These are phyloP conservation scores for Euwallacea fornicatus DNA, from an alignment of 1,140 invertebrate genomes.

Conservation along the genomic window DNA sequence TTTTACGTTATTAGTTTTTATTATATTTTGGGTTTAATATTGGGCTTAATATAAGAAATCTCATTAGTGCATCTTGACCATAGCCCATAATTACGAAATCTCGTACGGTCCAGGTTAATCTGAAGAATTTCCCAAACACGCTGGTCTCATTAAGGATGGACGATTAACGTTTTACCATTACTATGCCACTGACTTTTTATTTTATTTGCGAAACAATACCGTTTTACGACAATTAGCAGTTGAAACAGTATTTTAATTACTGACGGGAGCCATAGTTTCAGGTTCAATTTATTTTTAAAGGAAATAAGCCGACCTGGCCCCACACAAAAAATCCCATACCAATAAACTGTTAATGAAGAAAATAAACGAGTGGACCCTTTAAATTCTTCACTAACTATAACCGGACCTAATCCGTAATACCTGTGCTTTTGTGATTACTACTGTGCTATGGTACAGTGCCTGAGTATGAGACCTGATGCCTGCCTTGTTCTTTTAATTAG, in stretches of 20 bases:
- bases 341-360: conserved; percentile 43
- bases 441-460: not conserved
- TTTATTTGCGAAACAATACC: conserved; percentile 26
- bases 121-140: not conserved
- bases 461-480: not conserved
- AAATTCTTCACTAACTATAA: conserved; percentile 46
- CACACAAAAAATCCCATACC: conserved; percentile 34
- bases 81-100: no score
- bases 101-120: not conserved
- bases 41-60: no score
- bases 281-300: conserved; percentile 32
- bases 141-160: conserved; percentile 4
- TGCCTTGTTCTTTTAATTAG: not conserved
- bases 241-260: conserved; percentile 39
- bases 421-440: conserved; percentile 16
- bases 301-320: conserved; percentile 28
- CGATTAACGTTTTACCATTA: conserved; percentile 4
- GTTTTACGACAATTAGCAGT: conserved; percentile 31
- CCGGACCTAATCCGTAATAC: conserved; percentile 44
- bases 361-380: conserved; percentile 45
- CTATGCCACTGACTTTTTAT: conserved; percentile 11
- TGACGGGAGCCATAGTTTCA: conserved; percentile 17
- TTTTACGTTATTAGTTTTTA: no score
- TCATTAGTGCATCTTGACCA: no score
- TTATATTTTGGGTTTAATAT: no score